Evolutionary conservation across 1,140 invertebrate species (phyloP), one percentile per base, ranked within the genome.

Genomic region (Dendroctonus valens): DNA sequence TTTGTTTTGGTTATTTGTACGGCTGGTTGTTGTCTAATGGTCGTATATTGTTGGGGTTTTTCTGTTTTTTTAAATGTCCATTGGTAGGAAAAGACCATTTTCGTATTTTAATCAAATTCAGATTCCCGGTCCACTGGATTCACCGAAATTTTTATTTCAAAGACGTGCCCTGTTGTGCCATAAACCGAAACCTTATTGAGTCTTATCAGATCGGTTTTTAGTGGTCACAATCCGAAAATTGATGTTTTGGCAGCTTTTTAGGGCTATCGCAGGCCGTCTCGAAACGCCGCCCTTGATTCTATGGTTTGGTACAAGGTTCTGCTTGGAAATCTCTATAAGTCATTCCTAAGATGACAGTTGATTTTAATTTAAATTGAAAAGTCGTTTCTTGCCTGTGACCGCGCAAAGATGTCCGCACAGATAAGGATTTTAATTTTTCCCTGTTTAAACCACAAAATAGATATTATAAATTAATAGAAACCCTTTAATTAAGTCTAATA

Each of bases 181-280:
- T n/a, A n/a, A 39, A 54, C 7, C 12, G 37, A 38, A 57, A 54
- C 67, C 67, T 57, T 60, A 60, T 65, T 46, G 67, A 60, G 59
- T 12, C 55, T 71, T 73, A 73, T 73, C 72, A 67, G 72, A 73
- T 73, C 41, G 42, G 60, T 65, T 68, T 11, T 3, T 49, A 67
- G 54, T 46, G 38, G 68, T 71, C 70, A 70, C 50, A 59, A 50
- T 46, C 26, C 54, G 70, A 70, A 69, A 73, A 73, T 72, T 70
- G 72, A 70, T 73, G 72, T 73, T 73, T 73, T 73, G 72, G 69
- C 72, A 72, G 72, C 67, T 73, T 69, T 72, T 65, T 64, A 41
- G n/a, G n/a, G n/a, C n/a, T n/a, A n/a, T n/a, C n/a, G n/a, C n/a
- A n/a, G n/a, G 46, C 26, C 14, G 42, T 9, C 0, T 7, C 0